phyloP scores from a whole-genome alignment of 2,113 vertebrate species.

The Abramis brama region DNA sequence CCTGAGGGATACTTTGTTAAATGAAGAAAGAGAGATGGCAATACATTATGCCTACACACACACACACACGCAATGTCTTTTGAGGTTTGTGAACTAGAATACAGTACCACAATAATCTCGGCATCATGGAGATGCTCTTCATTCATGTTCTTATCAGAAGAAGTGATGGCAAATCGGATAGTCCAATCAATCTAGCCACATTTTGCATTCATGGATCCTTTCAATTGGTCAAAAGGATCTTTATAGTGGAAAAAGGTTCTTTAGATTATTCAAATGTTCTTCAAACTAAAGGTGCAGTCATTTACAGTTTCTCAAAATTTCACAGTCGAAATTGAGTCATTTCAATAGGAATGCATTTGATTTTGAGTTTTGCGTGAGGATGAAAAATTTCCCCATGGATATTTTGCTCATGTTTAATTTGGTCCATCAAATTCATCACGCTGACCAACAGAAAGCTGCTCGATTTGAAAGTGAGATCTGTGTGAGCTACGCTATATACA shows the following conservation, averaged over 20 bases:
- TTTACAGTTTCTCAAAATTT: too few relatives aligned
- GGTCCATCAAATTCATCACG: too few relatives aligned
- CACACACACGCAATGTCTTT: neutral
- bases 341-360: too few relatives aligned
- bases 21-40: conserved; percentile 29
- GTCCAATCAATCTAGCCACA: neutral
- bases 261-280: neutral
- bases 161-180: neutral
- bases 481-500: too few relatives aligned
- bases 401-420: too few relatives aligned
- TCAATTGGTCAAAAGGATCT: neutral
- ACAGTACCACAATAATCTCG: conserved; percentile 26
- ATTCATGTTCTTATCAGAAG: neutral
- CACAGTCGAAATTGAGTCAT: too few relatives aligned
- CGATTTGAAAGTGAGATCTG: too few relatives aligned
- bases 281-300: neutral
- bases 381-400: too few relatives aligned
- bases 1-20: conserved; percentile 52
- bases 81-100: neutral
- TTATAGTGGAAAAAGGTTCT: neutral
- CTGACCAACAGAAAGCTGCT: too few relatives aligned
- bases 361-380: too few relatives aligned
- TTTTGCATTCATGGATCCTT: neutral
- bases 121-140: neutral
- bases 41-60: conserved; percentile 40